phyloP scores from a whole-genome alignment of 2,888 invertebrate species.

The Perithous albicinctus region DNA sequence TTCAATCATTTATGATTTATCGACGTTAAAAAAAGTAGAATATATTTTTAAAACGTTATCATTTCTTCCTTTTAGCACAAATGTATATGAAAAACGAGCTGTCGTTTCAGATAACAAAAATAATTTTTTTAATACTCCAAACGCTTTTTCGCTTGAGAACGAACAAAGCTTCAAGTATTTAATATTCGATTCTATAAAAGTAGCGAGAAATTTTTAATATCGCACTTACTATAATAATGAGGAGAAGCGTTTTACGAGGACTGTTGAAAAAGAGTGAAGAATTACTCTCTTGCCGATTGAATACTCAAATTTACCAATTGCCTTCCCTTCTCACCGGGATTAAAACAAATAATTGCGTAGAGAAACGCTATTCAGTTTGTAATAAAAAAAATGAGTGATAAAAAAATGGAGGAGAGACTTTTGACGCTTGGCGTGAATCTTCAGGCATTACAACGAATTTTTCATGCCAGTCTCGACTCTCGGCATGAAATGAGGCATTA shows the following conservation, averaged over 20 bases:
- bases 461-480: conserved; percentile 56
- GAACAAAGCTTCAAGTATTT: not conserved
- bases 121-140: conserved; percentile 3
- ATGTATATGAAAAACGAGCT: no score
- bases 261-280: not conserved
- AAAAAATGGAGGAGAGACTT: conserved; percentile 34
- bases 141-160: not conserved
- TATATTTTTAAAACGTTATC: no score
- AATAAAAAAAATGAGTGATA: not conserved
- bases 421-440: conserved; percentile 54
- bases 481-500: conserved; percentile 62
- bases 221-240: conserved; percentile 11
- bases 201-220: conserved; percentile 25
- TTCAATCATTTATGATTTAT: no score
- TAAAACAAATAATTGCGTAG: not conserved
- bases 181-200: conserved; percentile 27
- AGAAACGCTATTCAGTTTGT: not conserved
- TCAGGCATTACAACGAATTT: conserved; percentile 58
- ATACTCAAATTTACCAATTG: conserved; percentile 8
- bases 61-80: no score
- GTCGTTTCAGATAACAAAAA: not conserved
- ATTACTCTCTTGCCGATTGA: not conserved
- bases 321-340: not conserved
- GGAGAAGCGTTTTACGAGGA: conserved; percentile 2
- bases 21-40: no score